phyloP scores from a whole-genome alignment of 2,888 invertebrate genomes.

The Zele albiditarsus region DNA sequence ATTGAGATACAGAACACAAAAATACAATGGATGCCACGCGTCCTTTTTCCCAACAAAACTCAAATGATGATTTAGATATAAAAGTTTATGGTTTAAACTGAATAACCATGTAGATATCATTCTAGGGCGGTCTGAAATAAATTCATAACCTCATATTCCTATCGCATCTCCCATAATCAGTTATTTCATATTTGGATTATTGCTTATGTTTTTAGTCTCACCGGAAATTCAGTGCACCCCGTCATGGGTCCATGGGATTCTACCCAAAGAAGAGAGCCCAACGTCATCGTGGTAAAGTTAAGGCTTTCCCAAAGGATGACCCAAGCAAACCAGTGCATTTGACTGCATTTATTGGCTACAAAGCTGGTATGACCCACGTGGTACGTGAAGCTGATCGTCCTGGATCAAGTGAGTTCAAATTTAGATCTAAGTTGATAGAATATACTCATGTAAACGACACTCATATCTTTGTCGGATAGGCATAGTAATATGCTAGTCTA shows the following conservation, averaged over 20 bases:
- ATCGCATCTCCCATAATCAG: slow-evolving; percentile 14
- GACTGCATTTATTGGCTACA: slow-evolving; percentile 98
- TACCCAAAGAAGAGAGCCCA: slow-evolving; percentile 98
- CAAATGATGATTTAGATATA: slow-evolving; percentile 79
- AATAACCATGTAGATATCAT: slow-evolving; percentile 78
- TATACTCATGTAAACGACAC: slow-evolving; percentile 51
- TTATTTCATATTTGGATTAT: neutral
- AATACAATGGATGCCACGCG: slow-evolving; percentile 41
- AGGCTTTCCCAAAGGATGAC: slow-evolving; percentile 99
- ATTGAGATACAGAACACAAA: neutral
- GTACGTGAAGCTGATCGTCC: slow-evolving; percentile 98
- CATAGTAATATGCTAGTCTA: slow-evolving; percentile 57
- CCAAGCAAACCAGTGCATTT: slow-evolving; percentile 96
- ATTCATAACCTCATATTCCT: slow-evolving; percentile 15
- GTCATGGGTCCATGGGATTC: slow-evolving; percentile 99
- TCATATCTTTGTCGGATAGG: slow-evolving; percentile 58
- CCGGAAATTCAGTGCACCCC: slow-evolving; percentile 99
- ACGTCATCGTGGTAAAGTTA: slow-evolving; percentile 98
- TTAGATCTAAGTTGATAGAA: neutral
- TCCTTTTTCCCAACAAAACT: neutral
- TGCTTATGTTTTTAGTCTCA: slow-evolving; percentile 84
- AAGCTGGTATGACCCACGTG: slow-evolving; percentile 99
- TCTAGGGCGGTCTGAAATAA: slow-evolving; percentile 84
- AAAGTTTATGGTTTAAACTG: slow-evolving; percentile 82
- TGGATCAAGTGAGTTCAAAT: slow-evolving; percentile 91